phyloP scores from a whole-genome alignment of 2,113 vertebrate genomes.

The Zosterops borbonicus region DNA sequence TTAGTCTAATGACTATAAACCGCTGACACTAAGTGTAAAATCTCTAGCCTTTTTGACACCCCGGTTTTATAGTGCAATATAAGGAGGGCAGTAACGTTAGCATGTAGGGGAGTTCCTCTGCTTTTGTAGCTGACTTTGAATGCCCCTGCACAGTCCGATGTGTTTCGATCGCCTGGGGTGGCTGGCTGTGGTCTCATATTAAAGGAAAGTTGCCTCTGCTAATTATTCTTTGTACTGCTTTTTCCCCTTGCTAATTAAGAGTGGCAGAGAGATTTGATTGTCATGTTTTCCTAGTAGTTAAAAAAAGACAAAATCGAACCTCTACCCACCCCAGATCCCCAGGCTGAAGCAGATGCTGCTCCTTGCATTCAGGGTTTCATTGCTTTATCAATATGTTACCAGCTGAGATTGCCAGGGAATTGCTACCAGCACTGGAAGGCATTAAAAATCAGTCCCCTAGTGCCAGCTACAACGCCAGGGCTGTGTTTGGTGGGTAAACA shows the following conservation, averaged over 20 bases:
- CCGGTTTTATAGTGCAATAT: constrained; percentile 80
- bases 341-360: background rate
- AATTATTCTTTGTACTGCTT: constrained; percentile 5
- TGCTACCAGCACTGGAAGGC: background rate
- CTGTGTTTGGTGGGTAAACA: background rate
- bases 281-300: background rate
- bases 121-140: constrained; percentile 44
- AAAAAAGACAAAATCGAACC: background rate
- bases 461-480: background rate
- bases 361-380: background rate
- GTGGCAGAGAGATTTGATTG: background rate
- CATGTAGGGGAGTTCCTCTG: background rate
- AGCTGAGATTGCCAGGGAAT: background rate
- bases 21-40: constrained; percentile 67
- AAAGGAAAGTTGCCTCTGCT: background rate
- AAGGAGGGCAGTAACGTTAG: constrained; percentile 43
- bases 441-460: background rate
- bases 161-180: background rate
- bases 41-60: constrained; percentile 74
- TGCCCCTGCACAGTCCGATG: background rate
- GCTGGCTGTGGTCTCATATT: background rate
- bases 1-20: constrained; percentile 72
- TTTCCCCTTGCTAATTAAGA: background rate
- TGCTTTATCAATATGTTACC: background rate
- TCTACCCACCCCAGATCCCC: background rate